Percentiles rank a stretch among this genome's conserved stretches.
Evolutionary conservation across 2,888 invertebrate species (phyloP).

Genomic region (Drosophila nr. medialis): DNA sequence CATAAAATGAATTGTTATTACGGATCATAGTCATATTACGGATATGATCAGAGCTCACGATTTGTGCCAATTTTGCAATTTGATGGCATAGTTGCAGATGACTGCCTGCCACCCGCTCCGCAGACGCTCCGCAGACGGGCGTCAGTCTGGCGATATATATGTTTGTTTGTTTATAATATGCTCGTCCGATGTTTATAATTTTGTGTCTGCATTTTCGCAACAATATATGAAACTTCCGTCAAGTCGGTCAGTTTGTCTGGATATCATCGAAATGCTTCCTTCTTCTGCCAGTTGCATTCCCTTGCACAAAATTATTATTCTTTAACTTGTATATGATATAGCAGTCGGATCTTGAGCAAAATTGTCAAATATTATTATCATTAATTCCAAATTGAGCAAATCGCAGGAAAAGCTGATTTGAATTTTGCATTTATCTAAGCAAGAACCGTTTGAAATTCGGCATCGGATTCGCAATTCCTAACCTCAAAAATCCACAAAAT

Average conservation of each 20-base stretch:
- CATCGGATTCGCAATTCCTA: background rate
- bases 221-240: background rate
- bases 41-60: conserved; percentile 9
- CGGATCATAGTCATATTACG: conserved; percentile 1
- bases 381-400: background rate
- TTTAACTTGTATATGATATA: background rate
- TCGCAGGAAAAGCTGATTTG: background rate
- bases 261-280: background rate
- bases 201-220: background rate
- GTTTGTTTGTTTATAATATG: background rate
- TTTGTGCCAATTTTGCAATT: conserved; percentile 32
- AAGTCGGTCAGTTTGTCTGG: background rate
- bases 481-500: background rate
- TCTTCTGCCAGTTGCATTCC: background rate
- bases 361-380: background rate
- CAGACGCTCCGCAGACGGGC: background rate
- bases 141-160: background rate
- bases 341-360: background rate
- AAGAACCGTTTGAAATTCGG: no score
- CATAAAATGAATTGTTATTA: background rate
- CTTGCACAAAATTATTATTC: background rate
- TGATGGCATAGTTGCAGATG: background rate
- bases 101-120: background rate
- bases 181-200: background rate
- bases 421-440: background rate